Percentiles rank a stretch among this genome's conserved stretches.
phyloP scores from a whole-genome alignment of 1,140 invertebrate genomes.

The Fragariocoptes setiger region DNA sequence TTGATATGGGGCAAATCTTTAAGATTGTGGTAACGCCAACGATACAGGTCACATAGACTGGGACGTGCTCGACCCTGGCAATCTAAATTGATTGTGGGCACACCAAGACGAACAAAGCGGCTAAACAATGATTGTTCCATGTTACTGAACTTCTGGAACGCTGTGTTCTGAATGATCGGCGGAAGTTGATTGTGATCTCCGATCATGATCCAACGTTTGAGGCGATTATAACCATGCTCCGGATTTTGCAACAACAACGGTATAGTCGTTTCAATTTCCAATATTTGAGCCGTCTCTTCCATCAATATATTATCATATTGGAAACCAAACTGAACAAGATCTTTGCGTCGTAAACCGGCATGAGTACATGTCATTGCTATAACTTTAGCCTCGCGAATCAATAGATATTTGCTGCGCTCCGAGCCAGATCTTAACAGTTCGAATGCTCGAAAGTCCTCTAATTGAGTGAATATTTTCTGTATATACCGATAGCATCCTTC shows the following conservation, averaged over 20 bases:
- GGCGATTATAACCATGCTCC: slow-evolving; percentile 64
- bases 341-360: slow-evolving; percentile 77
- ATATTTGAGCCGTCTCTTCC: slow-evolving; percentile 95
- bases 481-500: slow-evolving; percentile 81
- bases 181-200: slow-evolving; percentile 97
- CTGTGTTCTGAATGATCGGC: slow-evolving; percentile 98
- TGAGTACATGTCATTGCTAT: slow-evolving; percentile 99
- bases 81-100: slow-evolving; percentile 84
- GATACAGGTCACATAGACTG: slow-evolving; percentile 73
- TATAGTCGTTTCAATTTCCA: slow-evolving; percentile 99
- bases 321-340: slow-evolving; percentile 75
- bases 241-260: slow-evolving; percentile 87
- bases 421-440: slow-evolving; percentile 56
- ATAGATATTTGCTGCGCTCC: slow-evolving; percentile 73
- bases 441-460: slow-evolving; percentile 94
- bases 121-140: slow-evolving; percentile 99
- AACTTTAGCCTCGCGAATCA: slow-evolving; percentile 96
- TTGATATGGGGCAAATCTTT: slow-evolving; percentile 67
- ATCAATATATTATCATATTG: slow-evolving; percentile 97
- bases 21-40: slow-evolving; percentile 84
- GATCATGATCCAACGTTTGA: slow-evolving; percentile 99
- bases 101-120: slow-evolving; percentile 68
- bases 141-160: slow-evolving; percentile 97
- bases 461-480: slow-evolving; percentile 69
- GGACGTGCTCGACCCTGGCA: slow-evolving; percentile 76